These are phyloP conservation scores for Clarias magur DNA, from an alignment of 2,113 vertebrate species.

Conservation along the genomic window DNA sequence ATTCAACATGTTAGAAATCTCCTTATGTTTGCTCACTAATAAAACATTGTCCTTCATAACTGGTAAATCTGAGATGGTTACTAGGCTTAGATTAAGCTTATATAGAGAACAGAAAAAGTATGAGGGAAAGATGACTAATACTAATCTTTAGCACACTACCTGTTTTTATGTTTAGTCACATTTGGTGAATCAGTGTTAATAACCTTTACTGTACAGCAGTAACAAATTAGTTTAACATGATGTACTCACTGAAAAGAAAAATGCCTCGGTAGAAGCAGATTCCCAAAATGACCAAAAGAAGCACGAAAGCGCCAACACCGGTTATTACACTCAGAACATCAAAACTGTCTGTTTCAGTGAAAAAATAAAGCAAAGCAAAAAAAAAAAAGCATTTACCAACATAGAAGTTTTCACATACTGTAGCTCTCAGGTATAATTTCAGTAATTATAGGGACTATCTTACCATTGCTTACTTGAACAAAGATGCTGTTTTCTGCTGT, in stretches of 20 bases:
- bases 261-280: not conserved
- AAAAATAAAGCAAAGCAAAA: not conserved
- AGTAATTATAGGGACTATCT: not conserved
- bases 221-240: not conserved
- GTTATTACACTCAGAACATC: not conserved
- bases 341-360: not conserved
- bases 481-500: not conserved
- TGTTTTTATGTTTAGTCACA: not conserved
- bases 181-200: not conserved
- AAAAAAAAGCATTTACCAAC: not conserved
- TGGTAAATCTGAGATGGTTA: not conserved
- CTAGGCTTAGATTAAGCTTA: not conserved
- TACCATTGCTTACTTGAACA: not conserved
- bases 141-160: not conserved
- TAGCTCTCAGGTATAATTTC: not conserved
- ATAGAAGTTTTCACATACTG: not conserved
- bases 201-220: not conserved
- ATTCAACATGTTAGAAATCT: not conserved
- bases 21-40: not conserved
- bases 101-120: not conserved
- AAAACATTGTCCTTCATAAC: not conserved
- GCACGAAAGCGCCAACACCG: not conserved
- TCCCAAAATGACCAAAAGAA: not conserved
- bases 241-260: not conserved
- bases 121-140: not conserved